Base-by-base conservation (phyloP, 2,888 invertebrate species). In the Acronicta alni region DNA sequence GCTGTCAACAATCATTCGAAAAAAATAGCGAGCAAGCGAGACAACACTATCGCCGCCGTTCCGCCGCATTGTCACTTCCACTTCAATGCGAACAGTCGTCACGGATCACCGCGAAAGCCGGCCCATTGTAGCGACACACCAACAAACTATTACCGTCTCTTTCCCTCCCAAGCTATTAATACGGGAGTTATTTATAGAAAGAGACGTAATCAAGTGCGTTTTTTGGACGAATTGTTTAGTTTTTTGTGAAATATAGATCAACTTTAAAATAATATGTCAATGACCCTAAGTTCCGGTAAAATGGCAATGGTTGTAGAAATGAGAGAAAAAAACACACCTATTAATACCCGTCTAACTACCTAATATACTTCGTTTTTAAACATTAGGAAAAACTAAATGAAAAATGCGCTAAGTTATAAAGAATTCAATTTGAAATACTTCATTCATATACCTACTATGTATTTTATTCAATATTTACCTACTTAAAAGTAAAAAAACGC, bases 211-310 rank as follows among this genome's bases (percentile, higher is more conserved):
- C 65, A 57, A 59, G 61, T 71, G 74, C 70, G 79, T 86, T 88
- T 88, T 89, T 86, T 83, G 75, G 79, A 78, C 68, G 83, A 81
- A 84, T 85, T 85, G 86, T 88, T 83, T 77, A 63, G 81, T 89
- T 92, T 91, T 92, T 92, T 90, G 87, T 89, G 81, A 88, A 90
- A 92, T 92, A 90, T 91, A 92, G 93, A 93, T 89, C 91, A 91
- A 88, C 85, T 87, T 87, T 88, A 85, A 87, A 89, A 89, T 90
- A 89, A 89, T 88, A 85, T 87, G 92, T 92, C 93, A 84, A 85
- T 92, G 91, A 92, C 88, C 92, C 61, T 32, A 71, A 72, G 77
- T 80, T 83, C 75, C 71, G 77, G 79, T 79, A 82, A 84, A 83
- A 80, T 83, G 76, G 78, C 75, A 75, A 57, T 72, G 75, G 74